These are phyloP conservation scores for Mythimna vitellina DNA, from an alignment of 2,888 invertebrate genomes.

Conservation along the genomic window DNA sequence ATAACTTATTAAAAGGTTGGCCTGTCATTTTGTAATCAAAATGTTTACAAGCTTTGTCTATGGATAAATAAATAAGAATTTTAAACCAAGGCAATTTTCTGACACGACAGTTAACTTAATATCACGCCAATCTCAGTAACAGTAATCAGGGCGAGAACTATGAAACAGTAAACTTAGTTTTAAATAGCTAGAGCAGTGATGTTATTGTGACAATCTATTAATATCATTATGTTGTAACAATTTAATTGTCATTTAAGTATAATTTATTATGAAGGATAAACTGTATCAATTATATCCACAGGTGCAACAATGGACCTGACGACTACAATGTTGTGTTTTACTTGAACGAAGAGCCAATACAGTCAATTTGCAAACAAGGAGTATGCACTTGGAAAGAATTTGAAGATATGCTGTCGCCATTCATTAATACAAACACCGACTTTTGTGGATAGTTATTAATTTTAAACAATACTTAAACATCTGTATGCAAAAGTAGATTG, in stretches of 20 bases:
- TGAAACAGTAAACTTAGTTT: background rate
- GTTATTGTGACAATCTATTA: background rate
- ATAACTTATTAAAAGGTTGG: background rate
- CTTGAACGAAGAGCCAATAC: conserved; percentile 82
- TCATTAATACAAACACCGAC: conserved; percentile 72
- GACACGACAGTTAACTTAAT: too few relatives aligned
- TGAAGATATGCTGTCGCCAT: conserved; percentile 76
- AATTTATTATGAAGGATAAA: background rate
- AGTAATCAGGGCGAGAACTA: background rate
- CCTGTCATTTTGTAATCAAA: background rate
- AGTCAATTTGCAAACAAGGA: conserved; percentile 79
- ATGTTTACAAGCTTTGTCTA: background rate
- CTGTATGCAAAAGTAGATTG: background rate
- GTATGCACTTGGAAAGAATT: conserved; percentile 84
- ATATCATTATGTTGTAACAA: background rate
- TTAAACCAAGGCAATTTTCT: background rate
- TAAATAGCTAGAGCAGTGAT: background rate
- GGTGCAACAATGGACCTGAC: conserved; percentile 68
- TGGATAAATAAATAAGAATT: background rate
- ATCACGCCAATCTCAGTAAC: conserved; percentile 1
- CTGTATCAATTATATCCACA: conserved; percentile 57
- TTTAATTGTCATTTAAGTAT: background rate
- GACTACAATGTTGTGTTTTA: conserved; percentile 83
- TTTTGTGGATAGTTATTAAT: conserved; percentile 66
- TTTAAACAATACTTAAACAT: background rate